Conservation (phyloP, 2,113 vertebrate genomes). For the Mustela lutreola region DNA sequence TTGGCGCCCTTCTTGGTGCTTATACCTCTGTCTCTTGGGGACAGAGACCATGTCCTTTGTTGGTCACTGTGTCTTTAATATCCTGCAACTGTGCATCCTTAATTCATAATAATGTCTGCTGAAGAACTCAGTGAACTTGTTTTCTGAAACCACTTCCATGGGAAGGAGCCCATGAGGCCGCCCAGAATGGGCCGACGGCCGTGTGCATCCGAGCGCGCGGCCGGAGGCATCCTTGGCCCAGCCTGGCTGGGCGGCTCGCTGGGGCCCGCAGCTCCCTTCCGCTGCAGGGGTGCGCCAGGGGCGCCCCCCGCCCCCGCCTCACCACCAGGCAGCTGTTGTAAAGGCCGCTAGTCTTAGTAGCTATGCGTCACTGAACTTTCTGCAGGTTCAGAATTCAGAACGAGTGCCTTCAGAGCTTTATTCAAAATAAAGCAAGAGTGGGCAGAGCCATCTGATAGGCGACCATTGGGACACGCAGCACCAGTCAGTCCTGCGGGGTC, state of each 20-base stretch:
- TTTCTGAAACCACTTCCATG: background rate
- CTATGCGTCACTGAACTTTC: background rate
- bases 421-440: background rate
- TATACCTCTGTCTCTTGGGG: background rate
- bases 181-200: accelerated
- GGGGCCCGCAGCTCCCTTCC: too few species aligned
- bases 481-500: background rate
- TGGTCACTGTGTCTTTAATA: background rate
- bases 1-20: background rate
- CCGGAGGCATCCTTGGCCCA: accelerated
- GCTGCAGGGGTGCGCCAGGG: accelerated
- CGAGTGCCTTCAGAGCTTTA: background rate
- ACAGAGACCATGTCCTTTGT: background rate
- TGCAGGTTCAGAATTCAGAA: background rate
- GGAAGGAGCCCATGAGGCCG: background rate
- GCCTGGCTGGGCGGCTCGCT: accelerated
- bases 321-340: accelerated
- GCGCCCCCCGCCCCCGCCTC: accelerated
- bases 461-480: accelerated
- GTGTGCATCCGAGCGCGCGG: accelerated
- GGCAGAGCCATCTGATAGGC: accelerated
- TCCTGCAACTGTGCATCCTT: background rate
- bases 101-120: background rate
- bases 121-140: background rate
- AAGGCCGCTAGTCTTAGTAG: accelerated